These are phyloP conservation scores for Campoplex capitator DNA, from an alignment of 2,888 invertebrate species.

Conservation along the genomic window DNA sequence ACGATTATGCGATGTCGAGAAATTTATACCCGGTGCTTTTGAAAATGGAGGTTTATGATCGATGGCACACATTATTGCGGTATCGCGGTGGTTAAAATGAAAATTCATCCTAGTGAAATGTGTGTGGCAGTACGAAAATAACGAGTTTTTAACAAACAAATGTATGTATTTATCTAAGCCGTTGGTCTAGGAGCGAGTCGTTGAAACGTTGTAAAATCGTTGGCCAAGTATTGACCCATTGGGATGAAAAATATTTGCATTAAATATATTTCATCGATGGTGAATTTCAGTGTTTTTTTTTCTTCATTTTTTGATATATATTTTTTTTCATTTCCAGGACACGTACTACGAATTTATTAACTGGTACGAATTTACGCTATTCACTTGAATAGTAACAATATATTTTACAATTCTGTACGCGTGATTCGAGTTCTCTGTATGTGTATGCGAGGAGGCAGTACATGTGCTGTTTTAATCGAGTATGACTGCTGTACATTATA, in stretches of 20 bases:
- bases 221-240: background rate
- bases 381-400: slow-evolving; percentile 12
- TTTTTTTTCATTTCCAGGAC: background rate
- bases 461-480: slow-evolving; percentile 32
- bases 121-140: slow-evolving; percentile 16
- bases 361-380: background rate
- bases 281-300: too few relatives aligned
- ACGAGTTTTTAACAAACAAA: slow-evolving; percentile 35
- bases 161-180: slow-evolving; percentile 4
- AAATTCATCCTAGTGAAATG: slow-evolving; percentile 47
- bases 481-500: slow-evolving; percentile 27
- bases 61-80: slow-evolving; percentile 53
- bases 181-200: slow-evolving; percentile 7
- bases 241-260: background rate
- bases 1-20: slow-evolving; percentile 35
- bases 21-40: slow-evolving; percentile 50
- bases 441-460: background rate
- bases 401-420: slow-evolving; percentile 16
- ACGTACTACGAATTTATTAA: background rate
- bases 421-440: background rate
- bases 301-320: too few relatives aligned
- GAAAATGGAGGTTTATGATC: slow-evolving; percentile 41
- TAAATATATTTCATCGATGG: background rate
- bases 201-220: background rate
- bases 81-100: slow-evolving; percentile 47